A percentile compares a stretch with the other conserved stretches of the same genome.
These are phyloP conservation scores for Brevimyrus niger DNA, from an alignment of 2,113 vertebrate species.

Conservation along the genomic window DNA sequence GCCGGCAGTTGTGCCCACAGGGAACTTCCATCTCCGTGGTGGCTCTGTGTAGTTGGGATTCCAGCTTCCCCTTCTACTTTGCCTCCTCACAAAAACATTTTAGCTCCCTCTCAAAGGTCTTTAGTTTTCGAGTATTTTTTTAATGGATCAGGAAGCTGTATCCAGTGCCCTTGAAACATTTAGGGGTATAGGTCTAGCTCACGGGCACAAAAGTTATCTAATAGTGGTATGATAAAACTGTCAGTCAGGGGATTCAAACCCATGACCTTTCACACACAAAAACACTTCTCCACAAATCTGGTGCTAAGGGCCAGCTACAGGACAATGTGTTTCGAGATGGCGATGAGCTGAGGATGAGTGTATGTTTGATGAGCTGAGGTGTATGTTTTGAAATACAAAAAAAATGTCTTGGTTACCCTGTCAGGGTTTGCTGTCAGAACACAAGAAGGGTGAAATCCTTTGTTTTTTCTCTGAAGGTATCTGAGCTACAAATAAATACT, in stretches of 20 bases:
- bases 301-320: neutral
- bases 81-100: neutral
- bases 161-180: neutral
- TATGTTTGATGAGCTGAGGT: too few relatives aligned
- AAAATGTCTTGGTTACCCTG: neutral
- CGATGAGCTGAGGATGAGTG: neutral
- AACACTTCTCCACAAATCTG: neutral
- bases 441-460: neutral
- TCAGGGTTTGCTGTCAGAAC: neutral
- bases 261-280: neutral
- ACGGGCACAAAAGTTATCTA: neutral
- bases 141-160: neutral
- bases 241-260: neutral
- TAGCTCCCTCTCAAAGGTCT: neutral
- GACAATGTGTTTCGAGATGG: neutral
- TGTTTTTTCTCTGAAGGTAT: neutral
- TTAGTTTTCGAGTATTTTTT: neutral
- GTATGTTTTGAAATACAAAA: neutral
- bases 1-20: neutral
- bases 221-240: neutral
- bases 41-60: neutral
- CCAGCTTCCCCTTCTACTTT: neutral
- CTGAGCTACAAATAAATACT: neutral
- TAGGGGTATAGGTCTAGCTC: neutral
- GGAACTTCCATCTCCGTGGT: neutral